These are phyloP conservation scores for Apis cerana DNA, from an alignment of 1,140 invertebrate genomes.

Conservation along the genomic window DNA sequence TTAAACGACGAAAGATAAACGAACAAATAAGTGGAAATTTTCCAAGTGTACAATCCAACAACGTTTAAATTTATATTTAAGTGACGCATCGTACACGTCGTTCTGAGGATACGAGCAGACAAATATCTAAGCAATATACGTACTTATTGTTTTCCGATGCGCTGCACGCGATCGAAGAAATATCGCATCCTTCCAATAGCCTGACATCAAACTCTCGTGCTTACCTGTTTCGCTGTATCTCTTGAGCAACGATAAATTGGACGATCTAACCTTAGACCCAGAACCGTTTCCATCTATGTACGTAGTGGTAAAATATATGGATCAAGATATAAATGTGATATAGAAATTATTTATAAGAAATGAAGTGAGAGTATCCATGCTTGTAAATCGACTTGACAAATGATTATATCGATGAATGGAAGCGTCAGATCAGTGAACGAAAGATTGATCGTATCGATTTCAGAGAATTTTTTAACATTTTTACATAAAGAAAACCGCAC, in stretches of 20 bases:
- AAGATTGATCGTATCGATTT: background rate
- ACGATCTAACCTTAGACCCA: background rate
- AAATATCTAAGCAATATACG: conserved; percentile 11
- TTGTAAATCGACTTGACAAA: background rate
- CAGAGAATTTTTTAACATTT: background rate
- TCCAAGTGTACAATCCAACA: background rate
- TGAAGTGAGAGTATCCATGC: background rate
- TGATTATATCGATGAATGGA: background rate
- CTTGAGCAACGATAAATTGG: background rate
- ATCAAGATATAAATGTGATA: too few species aligned
- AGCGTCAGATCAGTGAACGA: background rate
- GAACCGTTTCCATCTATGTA: background rate
- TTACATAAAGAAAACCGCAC: background rate
- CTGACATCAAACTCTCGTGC: background rate
- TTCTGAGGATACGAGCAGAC: background rate
- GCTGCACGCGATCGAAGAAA: background rate
- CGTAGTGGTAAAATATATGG: conserved; percentile 3
- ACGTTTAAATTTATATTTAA: conserved; percentile 6
- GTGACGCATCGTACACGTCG: background rate
- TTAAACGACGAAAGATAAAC: too few species aligned
- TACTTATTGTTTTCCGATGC: conserved; percentile 21
- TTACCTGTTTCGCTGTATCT: background rate
- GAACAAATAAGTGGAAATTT: too few species aligned
- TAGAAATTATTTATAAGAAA: background rate
- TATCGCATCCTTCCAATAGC: background rate